Evolutionary conservation across 2,113 vertebrate species (phyloP).

Genomic region (Gallinago paraguaiae): DNA sequence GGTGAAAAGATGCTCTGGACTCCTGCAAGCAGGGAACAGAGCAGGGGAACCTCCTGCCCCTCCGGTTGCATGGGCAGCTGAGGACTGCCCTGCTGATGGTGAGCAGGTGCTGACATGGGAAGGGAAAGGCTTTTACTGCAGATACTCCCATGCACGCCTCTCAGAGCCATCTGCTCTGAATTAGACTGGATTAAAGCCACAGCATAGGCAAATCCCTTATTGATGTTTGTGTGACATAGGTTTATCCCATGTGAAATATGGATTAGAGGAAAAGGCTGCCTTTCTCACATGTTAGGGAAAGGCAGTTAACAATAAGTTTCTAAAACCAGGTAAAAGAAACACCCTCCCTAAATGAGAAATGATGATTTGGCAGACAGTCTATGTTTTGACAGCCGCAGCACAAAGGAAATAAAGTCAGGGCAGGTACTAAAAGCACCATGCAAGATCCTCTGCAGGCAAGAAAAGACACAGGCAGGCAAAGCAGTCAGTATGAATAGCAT

Average conservation of each 20-base stretch:
- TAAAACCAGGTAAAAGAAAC: background rate
- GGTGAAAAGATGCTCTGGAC: background rate
- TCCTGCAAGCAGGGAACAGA: rapidly evolving
- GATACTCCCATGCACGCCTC: background rate
- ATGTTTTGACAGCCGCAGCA: background rate
- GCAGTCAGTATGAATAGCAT: rapidly evolving
- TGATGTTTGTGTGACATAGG: background rate
- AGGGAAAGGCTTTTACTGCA: rapidly evolving
- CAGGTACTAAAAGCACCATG: background rate
- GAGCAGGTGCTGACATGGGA: rapidly evolving
- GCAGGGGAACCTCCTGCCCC: background rate
- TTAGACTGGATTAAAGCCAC: constrained; percentile 36
- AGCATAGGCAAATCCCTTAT: background rate
- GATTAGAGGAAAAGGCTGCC: background rate
- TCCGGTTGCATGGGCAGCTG: rapidly evolving
- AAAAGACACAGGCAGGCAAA: background rate
- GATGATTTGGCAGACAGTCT: background rate
- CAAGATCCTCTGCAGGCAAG: background rate
- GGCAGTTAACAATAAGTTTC: background rate
- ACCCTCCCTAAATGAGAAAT: background rate
- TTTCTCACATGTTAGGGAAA: background rate
- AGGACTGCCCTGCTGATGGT: background rate
- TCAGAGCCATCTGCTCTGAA: constrained; percentile 40
- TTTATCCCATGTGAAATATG: constrained; percentile 24
- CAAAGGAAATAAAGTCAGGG: background rate